A percentile compares a stretch with the other conserved stretches of the same genome.
phyloP scores from a whole-genome alignment of 2,888 invertebrate genomes.

The Palloptera scutellata region DNA sequence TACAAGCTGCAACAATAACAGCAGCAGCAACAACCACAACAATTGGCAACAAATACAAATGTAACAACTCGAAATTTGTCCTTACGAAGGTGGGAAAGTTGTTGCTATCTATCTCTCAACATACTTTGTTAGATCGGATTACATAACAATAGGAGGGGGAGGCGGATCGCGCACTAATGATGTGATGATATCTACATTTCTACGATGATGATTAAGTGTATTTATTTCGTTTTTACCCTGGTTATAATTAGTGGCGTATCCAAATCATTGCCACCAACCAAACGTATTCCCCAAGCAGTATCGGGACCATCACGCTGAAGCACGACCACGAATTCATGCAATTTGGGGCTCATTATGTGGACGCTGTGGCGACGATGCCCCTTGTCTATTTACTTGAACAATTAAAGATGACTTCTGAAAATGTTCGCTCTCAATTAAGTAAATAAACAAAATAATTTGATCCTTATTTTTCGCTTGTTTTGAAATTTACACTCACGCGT shows the following conservation, averaged over 20 bases:
- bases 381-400: slow-evolving; percentile 16
- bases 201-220: not conserved
- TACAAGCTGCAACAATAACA: not conserved
- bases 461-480: no score
- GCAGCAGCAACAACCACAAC: not conserved
- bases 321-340: slow-evolving; percentile 79
- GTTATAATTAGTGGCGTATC: slow-evolving; percentile 88
- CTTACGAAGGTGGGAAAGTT: no score
- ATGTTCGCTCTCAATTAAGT: no score
- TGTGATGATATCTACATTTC: no score
- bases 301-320: slow-evolving; percentile 75
- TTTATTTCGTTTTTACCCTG: slow-evolving; percentile 70
- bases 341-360: slow-evolving; percentile 65
- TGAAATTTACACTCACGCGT: no score
- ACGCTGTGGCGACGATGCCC: slow-evolving; percentile 6
- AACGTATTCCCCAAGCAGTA: slow-evolving; percentile 85
- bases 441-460: no score
- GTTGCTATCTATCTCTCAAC: no score
- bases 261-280: slow-evolving; percentile 87
- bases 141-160: slow-evolving; percentile 12
- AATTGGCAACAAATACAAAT: not conserved
- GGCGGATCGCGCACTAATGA: no score
- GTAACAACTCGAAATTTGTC: no score
- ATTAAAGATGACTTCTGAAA: slow-evolving; percentile 11
- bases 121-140: slow-evolving; percentile 10